A percentile compares a stretch with the other conserved stretches of the same genome.
Evolutionary conservation across 1,140 invertebrate genomes (phyloP).

Genomic region (Cryptotermes secundus): DNA sequence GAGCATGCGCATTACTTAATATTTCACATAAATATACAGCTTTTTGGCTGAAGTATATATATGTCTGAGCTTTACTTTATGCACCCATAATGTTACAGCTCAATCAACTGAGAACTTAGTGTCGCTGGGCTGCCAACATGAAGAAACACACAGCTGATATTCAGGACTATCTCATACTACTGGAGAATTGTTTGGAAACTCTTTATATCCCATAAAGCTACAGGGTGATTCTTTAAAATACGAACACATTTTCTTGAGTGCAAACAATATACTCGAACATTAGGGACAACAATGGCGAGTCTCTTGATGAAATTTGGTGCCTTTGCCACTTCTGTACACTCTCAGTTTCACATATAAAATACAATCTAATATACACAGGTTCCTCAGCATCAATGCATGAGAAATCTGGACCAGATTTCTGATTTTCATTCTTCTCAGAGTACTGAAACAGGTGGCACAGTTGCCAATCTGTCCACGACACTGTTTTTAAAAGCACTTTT

Average conservation of each 20-base stretch:
- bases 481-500: neutral
- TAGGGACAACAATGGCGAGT: neutral
- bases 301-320: neutral
- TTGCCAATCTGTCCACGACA: neutral
- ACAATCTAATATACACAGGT: neutral
- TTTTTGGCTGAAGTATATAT: too few species aligned
- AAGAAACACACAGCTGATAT: neutral
- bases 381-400: neutral
- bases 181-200: slow-evolving; percentile 11
- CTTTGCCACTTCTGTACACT: neutral
- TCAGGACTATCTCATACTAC: neutral
- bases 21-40: too few species aligned
- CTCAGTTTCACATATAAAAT: neutral
- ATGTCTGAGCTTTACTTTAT: too few species aligned
- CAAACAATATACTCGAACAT: slow-evolving; percentile 1
- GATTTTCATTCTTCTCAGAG: neutral
- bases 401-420: neutral
- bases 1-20: too few species aligned
- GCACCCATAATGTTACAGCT: too few species aligned
- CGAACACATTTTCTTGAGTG: slow-evolving; percentile 16
- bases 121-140: too few species aligned
- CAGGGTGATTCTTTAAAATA: neutral
- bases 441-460: neutral
- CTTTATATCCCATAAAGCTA: neutral
- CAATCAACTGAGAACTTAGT: too few species aligned